These are phyloP conservation scores for Lithobates pipiens DNA, from an alignment of 2,797 vertebrate genomes.

Conservation along the genomic window DNA sequence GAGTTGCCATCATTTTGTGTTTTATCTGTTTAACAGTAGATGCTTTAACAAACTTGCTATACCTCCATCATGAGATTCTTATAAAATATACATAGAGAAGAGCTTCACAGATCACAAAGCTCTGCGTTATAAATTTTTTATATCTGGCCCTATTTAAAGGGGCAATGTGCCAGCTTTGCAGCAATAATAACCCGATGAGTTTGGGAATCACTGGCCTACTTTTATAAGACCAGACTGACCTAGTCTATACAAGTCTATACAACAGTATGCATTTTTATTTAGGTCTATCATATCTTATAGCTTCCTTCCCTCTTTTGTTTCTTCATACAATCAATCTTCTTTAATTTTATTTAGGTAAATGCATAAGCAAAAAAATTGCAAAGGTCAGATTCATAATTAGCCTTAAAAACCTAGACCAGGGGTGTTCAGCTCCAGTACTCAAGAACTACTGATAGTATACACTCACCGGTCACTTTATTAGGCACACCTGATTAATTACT, in stretches of 20 bases:
- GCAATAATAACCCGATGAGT: not conserved
- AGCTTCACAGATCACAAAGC: not conserved
- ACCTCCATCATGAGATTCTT: not conserved
- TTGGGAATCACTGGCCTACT: constrained; percentile 10
- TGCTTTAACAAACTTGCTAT: not conserved
- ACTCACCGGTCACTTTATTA: too few species aligned
- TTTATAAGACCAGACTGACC: not conserved
- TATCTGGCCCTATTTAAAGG: constrained; percentile 37
- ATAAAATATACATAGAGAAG: constrained; percentile 34
- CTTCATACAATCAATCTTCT: not conserved
- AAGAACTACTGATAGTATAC: too few species aligned
- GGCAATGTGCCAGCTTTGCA: constrained; percentile 8
- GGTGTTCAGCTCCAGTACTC: too few species aligned
- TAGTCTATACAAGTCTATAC: not conserved
- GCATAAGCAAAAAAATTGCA: too few species aligned
- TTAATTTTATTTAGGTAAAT: too few species aligned
- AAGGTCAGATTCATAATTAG: too few species aligned
- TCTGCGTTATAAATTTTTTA: constrained; percentile 26
- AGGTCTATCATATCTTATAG: not conserved
- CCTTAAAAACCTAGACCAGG: too few species aligned
- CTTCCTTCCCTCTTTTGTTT: too few species aligned
- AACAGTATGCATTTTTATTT: not conserved
- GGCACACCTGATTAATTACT: too few species aligned
- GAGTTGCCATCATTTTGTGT: not conserved
- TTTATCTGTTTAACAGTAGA: not conserved